Conservation (phyloP, 2,888 invertebrate species). For the Laothoe populi region DNA sequence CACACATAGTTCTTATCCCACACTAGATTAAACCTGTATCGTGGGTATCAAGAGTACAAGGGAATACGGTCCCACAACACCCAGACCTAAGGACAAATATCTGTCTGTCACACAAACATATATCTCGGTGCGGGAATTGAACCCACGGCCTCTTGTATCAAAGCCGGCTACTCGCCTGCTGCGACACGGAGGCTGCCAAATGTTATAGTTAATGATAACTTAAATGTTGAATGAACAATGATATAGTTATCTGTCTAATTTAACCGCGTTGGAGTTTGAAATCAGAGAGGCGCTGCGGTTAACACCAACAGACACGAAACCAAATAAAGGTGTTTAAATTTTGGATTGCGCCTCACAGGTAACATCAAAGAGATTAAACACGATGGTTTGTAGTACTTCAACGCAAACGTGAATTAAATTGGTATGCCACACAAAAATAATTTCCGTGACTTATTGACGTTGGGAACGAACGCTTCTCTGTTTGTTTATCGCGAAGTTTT, state of each 20-base stretch:
- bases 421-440: constrained; percentile 6
- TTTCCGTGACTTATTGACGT: neutral
- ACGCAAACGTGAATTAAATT: constrained; percentile 31
- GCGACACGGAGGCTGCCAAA: too few relatives aligned
- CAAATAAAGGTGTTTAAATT: constrained; percentile 53
- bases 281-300: constrained; percentile 44
- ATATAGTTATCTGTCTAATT: constrained; percentile 12
- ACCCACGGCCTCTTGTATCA: too few relatives aligned
- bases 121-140: too few relatives aligned
- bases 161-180: too few relatives aligned
- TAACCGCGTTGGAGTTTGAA: constrained; percentile 47
- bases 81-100: too few relatives aligned
- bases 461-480: neutral
- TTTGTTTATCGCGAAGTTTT: neutral
- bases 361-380: constrained; percentile 53
- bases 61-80: too few relatives aligned
- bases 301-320: constrained; percentile 40
- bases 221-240: too few relatives aligned
- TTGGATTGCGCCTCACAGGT: constrained; percentile 54
- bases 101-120: too few relatives aligned
- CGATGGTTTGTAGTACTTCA: constrained; percentile 38
- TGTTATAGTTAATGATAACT: too few relatives aligned
- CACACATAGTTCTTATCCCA: too few relatives aligned
- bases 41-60: too few relatives aligned
- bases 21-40: too few relatives aligned